These are phyloP conservation scores for Drosophila merina DNA, from an alignment of 2,888 invertebrate species.

Conservation along the genomic window DNA sequence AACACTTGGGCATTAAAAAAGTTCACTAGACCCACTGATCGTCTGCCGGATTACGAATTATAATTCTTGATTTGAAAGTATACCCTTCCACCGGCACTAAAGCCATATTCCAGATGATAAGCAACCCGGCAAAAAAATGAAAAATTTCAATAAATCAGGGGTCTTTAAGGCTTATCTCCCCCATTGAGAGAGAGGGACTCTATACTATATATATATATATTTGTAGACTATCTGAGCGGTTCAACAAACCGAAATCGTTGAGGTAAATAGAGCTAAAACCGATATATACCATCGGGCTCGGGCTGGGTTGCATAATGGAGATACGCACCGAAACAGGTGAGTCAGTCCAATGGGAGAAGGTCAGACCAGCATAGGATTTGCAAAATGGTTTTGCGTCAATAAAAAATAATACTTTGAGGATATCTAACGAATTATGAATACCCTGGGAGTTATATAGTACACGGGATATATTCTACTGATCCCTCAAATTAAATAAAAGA, in stretches of 20 bases:
- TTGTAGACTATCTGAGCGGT: not conserved
- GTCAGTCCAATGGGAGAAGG: slow-evolving; percentile 15
- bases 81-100: slow-evolving; percentile 3
- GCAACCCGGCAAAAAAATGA: not conserved
- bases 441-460: no score
- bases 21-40: not conserved
- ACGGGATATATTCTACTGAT: no score
- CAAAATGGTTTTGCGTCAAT: slow-evolving; percentile 21
- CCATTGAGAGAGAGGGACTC: not conserved
- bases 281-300: slow-evolving; percentile 1
- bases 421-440: no score
- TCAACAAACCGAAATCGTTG: not conserved
- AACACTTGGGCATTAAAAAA: slow-evolving; percentile 6
- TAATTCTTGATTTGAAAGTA: not conserved
- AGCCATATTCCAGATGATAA: not conserved
- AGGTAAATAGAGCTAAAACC: not conserved
- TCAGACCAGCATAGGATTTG: slow-evolving; percentile 4
- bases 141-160: slow-evolving; percentile 6
- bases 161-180: not conserved
- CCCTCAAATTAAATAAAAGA: no score
- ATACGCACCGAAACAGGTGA: slow-evolving; percentile 22
- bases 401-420: not conserved
- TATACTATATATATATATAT: not conserved
- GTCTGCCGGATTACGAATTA: not conserved
- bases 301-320: slow-evolving; percentile 5